Percentiles rank a stretch among this genome's conserved stretches.
Evolutionary conservation across 2,888 invertebrate genomes (phyloP).

Genomic region (Alviniconcha strummeri): DNA sequence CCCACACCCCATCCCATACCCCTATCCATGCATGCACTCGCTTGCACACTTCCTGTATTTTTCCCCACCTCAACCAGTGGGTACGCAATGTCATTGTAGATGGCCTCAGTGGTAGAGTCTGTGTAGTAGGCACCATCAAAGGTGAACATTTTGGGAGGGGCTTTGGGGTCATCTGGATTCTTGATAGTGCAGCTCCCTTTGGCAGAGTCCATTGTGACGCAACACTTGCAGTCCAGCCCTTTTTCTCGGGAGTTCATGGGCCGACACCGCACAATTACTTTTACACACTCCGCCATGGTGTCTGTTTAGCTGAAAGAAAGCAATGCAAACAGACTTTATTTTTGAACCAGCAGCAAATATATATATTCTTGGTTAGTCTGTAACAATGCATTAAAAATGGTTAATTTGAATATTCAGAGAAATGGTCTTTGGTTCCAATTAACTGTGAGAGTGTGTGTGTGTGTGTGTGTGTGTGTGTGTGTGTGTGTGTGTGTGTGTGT

Average conservation of each 20-base stretch:
- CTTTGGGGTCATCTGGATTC: slow-evolving; percentile 66
- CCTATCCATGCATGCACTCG: too few species aligned
- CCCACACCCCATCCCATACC: too few species aligned
- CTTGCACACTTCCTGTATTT: too few species aligned
- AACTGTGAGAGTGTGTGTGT: neutral
- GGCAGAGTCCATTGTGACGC: slow-evolving; percentile 76
- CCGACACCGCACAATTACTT: slow-evolving; percentile 89
- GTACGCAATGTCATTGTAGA: slow-evolving; percentile 91
- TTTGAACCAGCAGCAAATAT: neutral
- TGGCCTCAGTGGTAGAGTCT: slow-evolving; percentile 86
- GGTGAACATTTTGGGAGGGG: slow-evolving; percentile 77
- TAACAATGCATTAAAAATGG: neutral
- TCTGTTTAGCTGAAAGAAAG: slow-evolving; percentile 8
- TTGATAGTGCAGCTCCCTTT: slow-evolving; percentile 78
- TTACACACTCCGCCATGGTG: slow-evolving; percentile 80
- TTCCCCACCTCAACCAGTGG: slow-evolving; percentile 83
- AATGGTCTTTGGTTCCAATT: too few species aligned
- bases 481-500: slow-evolving; percentile 17
- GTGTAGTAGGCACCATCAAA: slow-evolving; percentile 90
- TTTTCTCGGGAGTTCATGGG: slow-evolving; percentile 88
- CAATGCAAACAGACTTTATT: neutral
- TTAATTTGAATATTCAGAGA: too few species aligned
- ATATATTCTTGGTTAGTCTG: neutral
- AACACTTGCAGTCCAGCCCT: slow-evolving; percentile 80
- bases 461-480: neutral